Evolutionary conservation across 2,888 invertebrate genomes (phyloP).

Genomic region (Caenorhabditis parvicauda): DNA sequence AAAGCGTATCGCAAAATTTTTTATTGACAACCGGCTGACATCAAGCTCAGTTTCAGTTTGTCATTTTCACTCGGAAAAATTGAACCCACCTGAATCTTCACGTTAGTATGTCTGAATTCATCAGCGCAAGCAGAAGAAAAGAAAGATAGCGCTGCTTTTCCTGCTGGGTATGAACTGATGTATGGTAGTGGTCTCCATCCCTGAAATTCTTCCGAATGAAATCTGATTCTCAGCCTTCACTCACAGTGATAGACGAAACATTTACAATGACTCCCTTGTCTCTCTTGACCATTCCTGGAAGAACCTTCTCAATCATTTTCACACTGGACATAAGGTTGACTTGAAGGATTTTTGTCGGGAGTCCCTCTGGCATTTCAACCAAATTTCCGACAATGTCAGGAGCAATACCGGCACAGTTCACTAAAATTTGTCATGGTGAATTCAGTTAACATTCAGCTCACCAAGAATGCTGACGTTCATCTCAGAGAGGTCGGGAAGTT

Average conservation of each 20-base stretch:
- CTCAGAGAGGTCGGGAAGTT: conserved; percentile 46
- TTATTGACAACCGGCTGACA: no score
- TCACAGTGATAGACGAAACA: conserved; percentile 58
- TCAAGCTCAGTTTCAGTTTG: no score
- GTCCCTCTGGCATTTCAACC: conserved; percentile 48
- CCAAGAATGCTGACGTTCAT: conserved; percentile 56
- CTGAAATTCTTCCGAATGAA: conserved; percentile 25
- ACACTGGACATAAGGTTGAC: conserved; percentile 57
- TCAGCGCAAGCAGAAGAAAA: conserved; percentile 56
- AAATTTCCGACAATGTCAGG: conserved; percentile 52
- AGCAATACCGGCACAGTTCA: conserved; percentile 61
- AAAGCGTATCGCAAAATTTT: no score
- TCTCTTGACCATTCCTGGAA: conserved; percentile 58
- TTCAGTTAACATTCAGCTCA: no score
- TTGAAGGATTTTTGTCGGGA: conserved; percentile 53
- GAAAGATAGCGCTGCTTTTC: conserved; percentile 59
- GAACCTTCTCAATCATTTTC: conserved; percentile 55
- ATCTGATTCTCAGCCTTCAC: conserved; percentile 1
- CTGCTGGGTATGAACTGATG: conserved; percentile 58
- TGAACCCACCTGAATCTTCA: conserved; percentile 48
- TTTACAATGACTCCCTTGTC: conserved; percentile 59
- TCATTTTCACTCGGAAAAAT: background rate
- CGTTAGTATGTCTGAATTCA: conserved; percentile 50
- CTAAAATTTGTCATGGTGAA: conserved; percentile 19
- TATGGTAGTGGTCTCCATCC: conserved; percentile 61